Base-by-base conservation (phyloP, 2,113 vertebrate species). In the Mellivora capensis region DNA sequence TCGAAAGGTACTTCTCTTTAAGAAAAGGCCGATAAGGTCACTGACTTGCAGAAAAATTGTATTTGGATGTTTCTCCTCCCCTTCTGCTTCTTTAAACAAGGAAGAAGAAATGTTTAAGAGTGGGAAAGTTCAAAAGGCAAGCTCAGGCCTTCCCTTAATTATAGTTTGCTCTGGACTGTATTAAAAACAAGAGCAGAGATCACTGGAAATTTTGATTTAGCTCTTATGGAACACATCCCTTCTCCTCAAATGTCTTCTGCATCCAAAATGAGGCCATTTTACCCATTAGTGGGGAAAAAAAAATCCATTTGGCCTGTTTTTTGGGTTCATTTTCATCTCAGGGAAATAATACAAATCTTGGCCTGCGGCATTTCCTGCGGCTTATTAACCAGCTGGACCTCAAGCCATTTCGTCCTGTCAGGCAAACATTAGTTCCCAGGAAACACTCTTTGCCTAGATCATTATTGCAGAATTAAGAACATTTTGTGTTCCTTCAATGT, bases 401-500 rank as follows among this genome's bases (percentile, higher is more conserved):
- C 92, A 89, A 88, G 85, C 84, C 54, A 54, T 61, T 85, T 39
- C 3, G 20, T 96, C 85, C 77, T 96, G 87, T 96, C 8, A 6
- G 77, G 61, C 80, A 88, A 49, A 87, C 96, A 97, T 98, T 96
- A 97, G 79, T 90, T 96, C 88, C 82, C 77, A 80, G 95, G 93
- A 98, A 98, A 93, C 90, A 82, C 42, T 94, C 47, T 94, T 47
- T 49, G 64, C 93, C 94, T 91, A 74, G 72, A 84, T 93, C 94
- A 96, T 96, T 97, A 97, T 77, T 98, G 95, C 88, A 96, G 97
- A 98, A 98, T 98, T 97, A 97, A 98, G 95, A 93, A 20, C 77
- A 97, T 97, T 97, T 95, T 94, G 57, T 96, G 79, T 87, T 86
- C 67, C 72, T 97, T 98, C 97, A 94, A 95, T 95, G 93, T 88